Conservation (phyloP, 2,113 vertebrate genomes). For the Cololabis saira region DNA sequence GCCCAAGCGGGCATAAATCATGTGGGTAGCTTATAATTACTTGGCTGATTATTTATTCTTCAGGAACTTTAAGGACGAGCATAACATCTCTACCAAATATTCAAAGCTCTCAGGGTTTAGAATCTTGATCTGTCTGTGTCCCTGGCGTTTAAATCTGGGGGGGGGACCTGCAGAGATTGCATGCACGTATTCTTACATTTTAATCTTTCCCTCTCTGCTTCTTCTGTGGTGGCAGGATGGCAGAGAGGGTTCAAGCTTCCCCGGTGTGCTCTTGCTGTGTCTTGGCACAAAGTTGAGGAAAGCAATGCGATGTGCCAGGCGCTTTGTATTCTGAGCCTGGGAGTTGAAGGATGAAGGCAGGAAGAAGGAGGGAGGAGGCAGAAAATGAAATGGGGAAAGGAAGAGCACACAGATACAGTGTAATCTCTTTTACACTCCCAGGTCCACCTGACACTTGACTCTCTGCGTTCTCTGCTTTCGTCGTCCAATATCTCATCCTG, state of each 20-base stretch:
- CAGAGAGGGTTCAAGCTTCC: conserved; percentile 24
- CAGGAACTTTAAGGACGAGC: conserved; percentile 52
- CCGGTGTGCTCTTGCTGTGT: conserved; percentile 46
- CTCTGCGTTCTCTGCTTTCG: conserved; percentile 37
- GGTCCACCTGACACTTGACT: conserved; percentile 50
- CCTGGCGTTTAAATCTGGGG: background rate
- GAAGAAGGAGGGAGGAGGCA: conserved; percentile 5
- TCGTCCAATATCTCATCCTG: conserved; percentile 24
- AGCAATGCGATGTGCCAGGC: conserved; percentile 57
- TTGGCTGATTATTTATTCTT: conserved; percentile 66
- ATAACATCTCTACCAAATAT: conserved; percentile 61
- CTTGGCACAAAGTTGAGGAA: conserved; percentile 55
- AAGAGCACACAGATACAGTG: conserved; percentile 42
- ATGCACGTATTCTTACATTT: conserved; percentile 46
- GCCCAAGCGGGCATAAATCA: conserved; percentile 63
- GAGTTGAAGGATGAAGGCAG: conserved; percentile 38
- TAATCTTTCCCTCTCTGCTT: conserved; percentile 57
- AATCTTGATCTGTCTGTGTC: conserved; percentile 32
- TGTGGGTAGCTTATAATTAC: conserved; percentile 61
- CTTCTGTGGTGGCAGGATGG: conserved; percentile 34
- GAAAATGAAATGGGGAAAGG: conserved; percentile 29
- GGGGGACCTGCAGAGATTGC: conserved; percentile 21
- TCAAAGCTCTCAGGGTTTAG: conserved; percentile 47
- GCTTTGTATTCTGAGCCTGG: conserved; percentile 68
- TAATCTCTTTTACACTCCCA: conserved; percentile 63